Conservation (phyloP, 2,113 vertebrate genomes). For the Asarcornis scutulata region DNA sequence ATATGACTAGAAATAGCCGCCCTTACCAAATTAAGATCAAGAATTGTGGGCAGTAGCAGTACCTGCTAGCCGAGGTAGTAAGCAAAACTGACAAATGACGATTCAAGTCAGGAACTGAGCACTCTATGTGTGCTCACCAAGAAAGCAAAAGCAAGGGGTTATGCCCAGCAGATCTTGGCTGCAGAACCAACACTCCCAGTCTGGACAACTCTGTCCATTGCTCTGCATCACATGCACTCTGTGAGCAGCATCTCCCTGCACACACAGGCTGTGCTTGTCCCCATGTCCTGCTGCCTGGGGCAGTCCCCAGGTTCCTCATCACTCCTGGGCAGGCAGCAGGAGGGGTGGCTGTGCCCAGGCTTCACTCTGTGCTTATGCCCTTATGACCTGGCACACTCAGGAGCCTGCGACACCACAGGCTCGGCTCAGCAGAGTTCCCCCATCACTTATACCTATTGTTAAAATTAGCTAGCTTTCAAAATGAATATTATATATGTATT, state of each 20-base stretch:
- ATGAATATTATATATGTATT: background rate
- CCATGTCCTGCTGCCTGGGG: background rate
- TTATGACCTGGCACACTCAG: accelerated
- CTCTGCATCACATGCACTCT: background rate
- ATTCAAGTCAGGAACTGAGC: background rate
- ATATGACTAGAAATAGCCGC: background rate
- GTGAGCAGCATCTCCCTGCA: background rate
- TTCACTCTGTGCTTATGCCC: background rate
- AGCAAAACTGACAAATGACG: background rate
- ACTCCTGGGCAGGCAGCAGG: background rate
- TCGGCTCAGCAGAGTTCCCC: background rate
- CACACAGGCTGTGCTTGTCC: background rate
- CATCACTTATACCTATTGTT: background rate
- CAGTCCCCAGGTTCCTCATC: accelerated
- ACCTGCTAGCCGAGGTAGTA: too few species aligned
- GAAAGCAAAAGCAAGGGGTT: background rate
- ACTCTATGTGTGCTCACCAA: accelerated
- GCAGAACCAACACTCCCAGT: accelerated
- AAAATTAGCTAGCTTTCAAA: background rate
- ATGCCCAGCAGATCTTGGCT: background rate
- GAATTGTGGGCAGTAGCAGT: background rate
- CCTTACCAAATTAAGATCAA: background rate
- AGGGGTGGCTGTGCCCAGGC: background rate
- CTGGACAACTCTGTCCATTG: background rate
- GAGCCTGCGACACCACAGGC: too few species aligned